Conservation (phyloP, 2,113 vertebrate species). For the Apodemus sylvaticus region DNA sequence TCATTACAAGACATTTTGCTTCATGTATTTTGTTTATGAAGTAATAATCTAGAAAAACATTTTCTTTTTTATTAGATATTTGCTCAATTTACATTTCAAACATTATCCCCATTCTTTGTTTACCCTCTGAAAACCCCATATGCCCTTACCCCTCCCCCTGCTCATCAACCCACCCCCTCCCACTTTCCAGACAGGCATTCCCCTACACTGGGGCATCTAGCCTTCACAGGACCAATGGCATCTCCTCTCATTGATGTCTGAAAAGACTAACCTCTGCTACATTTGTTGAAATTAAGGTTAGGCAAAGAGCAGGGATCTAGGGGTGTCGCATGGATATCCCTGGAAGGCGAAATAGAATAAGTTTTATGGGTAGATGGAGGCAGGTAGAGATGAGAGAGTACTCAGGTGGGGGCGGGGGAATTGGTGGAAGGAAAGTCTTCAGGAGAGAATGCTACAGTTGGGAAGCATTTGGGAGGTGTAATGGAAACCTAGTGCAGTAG, state of each 20-base stretch:
- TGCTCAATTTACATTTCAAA: too few relatives aligned
- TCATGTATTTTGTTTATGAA: conserved; percentile 9
- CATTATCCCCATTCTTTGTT: too few relatives aligned
- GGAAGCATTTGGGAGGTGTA: too few relatives aligned
- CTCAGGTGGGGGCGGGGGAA: neutral
- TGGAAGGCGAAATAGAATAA: neutral
- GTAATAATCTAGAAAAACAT: neutral
- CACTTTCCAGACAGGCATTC: too few relatives aligned
- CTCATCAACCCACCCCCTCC: too few relatives aligned
- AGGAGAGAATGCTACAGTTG: neutral
- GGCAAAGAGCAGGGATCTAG: neutral
- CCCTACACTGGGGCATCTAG: too few relatives aligned
- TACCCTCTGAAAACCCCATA: too few relatives aligned
- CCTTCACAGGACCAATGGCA: too few relatives aligned
- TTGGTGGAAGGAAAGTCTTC: neutral
- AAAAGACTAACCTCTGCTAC: too few relatives aligned
- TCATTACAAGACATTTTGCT: neutral
- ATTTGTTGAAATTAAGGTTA: neutral
- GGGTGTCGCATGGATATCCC: neutral
- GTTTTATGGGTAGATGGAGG: neutral
- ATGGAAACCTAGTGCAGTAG: neutral
- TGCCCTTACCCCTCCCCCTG: too few relatives aligned
- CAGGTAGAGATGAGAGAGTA: neutral
- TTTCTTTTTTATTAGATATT: neutral
- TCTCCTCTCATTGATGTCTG: too few relatives aligned